These are phyloP conservation scores for Clanis bilineata DNA, from an alignment of 2,888 invertebrate genomes.

Conservation along the genomic window DNA sequence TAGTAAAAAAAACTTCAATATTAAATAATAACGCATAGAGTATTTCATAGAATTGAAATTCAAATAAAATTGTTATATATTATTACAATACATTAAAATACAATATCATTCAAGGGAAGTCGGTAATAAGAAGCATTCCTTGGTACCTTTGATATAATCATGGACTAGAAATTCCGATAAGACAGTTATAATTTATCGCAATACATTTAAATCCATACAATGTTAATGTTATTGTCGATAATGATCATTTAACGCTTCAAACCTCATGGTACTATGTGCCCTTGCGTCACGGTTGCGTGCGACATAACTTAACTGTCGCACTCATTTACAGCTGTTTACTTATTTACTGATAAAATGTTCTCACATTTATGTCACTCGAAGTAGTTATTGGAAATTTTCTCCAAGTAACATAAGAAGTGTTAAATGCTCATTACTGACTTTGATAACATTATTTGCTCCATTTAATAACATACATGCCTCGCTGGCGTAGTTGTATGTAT, in stretches of 20 bases:
- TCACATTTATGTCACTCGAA: too few relatives aligned
- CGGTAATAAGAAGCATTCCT: too few relatives aligned
- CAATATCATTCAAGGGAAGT: too few relatives aligned
- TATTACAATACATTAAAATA: background rate
- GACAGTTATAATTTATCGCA: background rate
- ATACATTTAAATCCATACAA: background rate
- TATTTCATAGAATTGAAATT: background rate
- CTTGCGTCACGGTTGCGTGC: background rate
- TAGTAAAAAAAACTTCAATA: too few relatives aligned
- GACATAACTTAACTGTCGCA: background rate
- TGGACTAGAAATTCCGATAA: background rate
- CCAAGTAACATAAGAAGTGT: too few relatives aligned
- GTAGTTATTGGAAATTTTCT: too few relatives aligned
- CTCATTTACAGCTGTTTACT: background rate
- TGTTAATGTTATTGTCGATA: background rate
- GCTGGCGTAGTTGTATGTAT: too few relatives aligned
- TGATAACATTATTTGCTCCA: too few relatives aligned
- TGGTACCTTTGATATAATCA: too few relatives aligned
- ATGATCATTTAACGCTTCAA: background rate
- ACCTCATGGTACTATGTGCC: background rate
- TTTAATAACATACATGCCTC: too few relatives aligned
- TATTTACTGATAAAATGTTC: background rate
- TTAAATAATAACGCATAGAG: too few relatives aligned
- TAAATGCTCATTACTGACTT: too few relatives aligned
- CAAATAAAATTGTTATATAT: background rate